phyloP scores from a whole-genome alignment of 2,888 invertebrate genomes.

The Drosophila anomalata region DNA sequence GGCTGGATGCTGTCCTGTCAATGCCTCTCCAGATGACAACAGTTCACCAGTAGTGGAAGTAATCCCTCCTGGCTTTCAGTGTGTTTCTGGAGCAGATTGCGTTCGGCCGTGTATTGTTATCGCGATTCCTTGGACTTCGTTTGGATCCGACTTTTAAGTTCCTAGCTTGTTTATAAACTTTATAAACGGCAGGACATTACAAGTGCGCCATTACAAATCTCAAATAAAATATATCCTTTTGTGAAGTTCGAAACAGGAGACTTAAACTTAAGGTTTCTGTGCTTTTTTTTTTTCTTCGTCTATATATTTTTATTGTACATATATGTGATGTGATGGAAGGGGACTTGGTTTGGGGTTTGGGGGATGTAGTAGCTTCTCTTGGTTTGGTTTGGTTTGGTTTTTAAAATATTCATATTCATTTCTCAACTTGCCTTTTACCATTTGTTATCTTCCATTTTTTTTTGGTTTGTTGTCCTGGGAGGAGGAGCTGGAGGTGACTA shows the following conservation, averaged over 20 bases:
- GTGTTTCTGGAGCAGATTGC: constrained; percentile 61
- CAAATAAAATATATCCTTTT: neutral
- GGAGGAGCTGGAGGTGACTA: constrained; percentile 1
- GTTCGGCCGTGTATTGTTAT: constrained; percentile 58
- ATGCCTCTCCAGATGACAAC: constrained; percentile 48
- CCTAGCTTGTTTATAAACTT: constrained; percentile 17
- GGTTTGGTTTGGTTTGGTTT: constrained; percentile 53
- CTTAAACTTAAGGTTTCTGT: neutral
- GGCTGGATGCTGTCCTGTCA: constrained; percentile 34
- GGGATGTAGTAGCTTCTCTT: constrained; percentile 21
- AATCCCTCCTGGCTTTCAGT: constrained; percentile 57
- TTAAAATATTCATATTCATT: constrained; percentile 45
- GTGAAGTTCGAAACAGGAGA: neutral
- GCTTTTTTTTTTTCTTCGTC: neutral
- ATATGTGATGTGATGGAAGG: neutral
- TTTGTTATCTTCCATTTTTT: constrained; percentile 12
- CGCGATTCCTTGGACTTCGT: constrained; percentile 10
- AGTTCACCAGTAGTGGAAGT: constrained; percentile 36
- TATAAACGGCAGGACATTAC: constrained; percentile 6
- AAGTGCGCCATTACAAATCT: neutral
- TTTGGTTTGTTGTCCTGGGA: neutral
- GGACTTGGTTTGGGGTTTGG: neutral
- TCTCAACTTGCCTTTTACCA: constrained; percentile 19
- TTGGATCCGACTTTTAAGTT: constrained; percentile 6
- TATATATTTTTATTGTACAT: neutral